phyloP scores from a whole-genome alignment of 2,113 vertebrate genomes.

The Mixornis gularis region DNA sequence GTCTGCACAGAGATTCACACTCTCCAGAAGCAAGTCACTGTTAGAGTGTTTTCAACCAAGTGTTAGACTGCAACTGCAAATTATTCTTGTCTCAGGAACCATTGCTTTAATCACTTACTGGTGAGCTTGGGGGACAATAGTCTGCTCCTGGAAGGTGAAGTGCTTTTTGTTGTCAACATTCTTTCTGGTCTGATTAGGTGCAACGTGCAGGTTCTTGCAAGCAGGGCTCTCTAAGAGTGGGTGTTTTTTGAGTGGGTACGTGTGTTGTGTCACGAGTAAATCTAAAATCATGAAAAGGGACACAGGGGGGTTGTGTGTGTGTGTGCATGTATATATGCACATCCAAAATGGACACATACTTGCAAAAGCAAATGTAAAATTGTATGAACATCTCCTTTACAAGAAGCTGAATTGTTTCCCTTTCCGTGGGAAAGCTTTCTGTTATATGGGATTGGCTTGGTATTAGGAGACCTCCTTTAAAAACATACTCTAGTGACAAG shows the following conservation, averaged over 20 bases:
- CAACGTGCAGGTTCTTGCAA: not conserved
- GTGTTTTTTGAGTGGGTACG: not conserved
- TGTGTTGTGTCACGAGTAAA: rapidly evolving
- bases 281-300: not conserved
- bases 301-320: not conserved
- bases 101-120: not conserved
- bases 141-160: not conserved
- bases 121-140: not conserved
- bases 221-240: not conserved
- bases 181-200: not conserved
- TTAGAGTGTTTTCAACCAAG: not conserved
- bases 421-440: not conserved
- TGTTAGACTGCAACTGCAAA: not conserved
- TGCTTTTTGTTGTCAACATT: not conserved
- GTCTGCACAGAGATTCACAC: not conserved
- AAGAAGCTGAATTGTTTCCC: not conserved
- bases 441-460: not conserved
- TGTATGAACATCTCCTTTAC: not conserved
- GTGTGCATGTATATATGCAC: rapidly evolving
- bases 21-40: not conserved
- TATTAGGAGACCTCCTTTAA: not conserved
- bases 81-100: not conserved
- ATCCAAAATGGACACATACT: not conserved
- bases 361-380: not conserved
- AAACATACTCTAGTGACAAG: not conserved